These are phyloP conservation scores for Stomatorhinus walkeri DNA, from an alignment of 2,797 vertebrate genomes.

Conservation along the genomic window DNA sequence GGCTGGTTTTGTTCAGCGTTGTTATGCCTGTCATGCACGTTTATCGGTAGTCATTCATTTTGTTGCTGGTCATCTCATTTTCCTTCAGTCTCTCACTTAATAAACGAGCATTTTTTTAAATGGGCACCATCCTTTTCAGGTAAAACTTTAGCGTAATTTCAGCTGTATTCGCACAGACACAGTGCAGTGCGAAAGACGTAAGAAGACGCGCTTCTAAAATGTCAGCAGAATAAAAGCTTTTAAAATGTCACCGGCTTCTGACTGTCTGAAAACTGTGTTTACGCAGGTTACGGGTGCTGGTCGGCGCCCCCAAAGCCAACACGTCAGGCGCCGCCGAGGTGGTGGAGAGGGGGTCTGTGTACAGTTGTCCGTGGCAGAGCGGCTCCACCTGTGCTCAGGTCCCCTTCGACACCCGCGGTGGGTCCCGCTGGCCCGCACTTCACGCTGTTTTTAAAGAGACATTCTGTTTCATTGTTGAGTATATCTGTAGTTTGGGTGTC, in stretches of 20 bases:
- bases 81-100: not conserved
- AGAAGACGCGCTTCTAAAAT: not conserved
- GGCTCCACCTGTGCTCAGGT: slow-evolving; percentile 45
- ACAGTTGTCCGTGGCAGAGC: slow-evolving; percentile 57
- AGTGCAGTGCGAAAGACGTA: not conserved
- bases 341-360: slow-evolving; percentile 61
- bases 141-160: not conserved
- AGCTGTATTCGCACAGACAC: not conserved
- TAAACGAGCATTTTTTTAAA: not conserved
- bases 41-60: not conserved
- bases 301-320: slow-evolving; percentile 65
- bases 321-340: slow-evolving; percentile 31
- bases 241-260: not conserved
- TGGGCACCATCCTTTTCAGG: not conserved
- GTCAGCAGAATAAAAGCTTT: not conserved
- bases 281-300: slow-evolving; percentile 55
- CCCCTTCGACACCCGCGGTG: slow-evolving; percentile 57
- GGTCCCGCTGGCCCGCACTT: not conserved
- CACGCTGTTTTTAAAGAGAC: not conserved
- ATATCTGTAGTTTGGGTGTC: not conserved
- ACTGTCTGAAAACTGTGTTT: not conserved
- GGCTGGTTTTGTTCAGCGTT: not conserved
- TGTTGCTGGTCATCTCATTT: not conserved
- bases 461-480: not conserved
- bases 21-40: not conserved